These are phyloP conservation scores for Aphaenogaster floridana DNA, from an alignment of 1,140 invertebrate genomes.

Conservation along the genomic window DNA sequence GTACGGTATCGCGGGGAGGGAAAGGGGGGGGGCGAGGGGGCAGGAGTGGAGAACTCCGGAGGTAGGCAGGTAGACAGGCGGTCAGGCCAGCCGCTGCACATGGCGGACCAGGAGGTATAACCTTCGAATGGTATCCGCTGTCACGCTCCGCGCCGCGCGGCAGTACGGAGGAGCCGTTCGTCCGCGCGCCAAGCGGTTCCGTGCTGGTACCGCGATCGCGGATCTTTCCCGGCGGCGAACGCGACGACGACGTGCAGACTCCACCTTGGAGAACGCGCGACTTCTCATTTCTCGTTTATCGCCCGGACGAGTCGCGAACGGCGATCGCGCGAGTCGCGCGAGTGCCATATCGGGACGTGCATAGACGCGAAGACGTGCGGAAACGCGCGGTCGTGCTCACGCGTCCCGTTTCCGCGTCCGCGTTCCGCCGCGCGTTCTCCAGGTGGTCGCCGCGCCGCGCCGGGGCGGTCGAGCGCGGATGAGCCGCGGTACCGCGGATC, in stretches of 20 bases:
- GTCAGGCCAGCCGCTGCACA: constrained; percentile 44
- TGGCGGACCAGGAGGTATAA: constrained; percentile 79
- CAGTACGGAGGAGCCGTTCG: constrained; percentile 79
- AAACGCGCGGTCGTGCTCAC: background rate
- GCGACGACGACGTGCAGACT: background rate
- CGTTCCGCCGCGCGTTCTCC: constrained; percentile 4
- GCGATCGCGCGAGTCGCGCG: background rate
- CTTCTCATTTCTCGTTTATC: background rate
- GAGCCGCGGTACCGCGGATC: background rate
- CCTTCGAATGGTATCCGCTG: constrained; percentile 80
- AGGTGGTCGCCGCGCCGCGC: background rate
- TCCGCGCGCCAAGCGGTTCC: constrained; percentile 66
- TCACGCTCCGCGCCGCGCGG: constrained; percentile 74
- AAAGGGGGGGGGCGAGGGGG: background rate
- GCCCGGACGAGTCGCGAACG: background rate
- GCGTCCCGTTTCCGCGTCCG: background rate
- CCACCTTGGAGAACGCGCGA: background rate
- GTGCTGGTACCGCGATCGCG: background rate
- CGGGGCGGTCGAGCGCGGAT: background rate
- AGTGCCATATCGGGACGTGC: constrained; percentile 4
- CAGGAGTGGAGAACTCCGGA: constrained; percentile 63
- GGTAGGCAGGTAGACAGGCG: constrained; percentile 60
- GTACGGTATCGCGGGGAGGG: constrained; percentile 57
- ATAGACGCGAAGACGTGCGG: background rate
- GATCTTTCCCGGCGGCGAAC: background rate